A percentile compares a stretch with the other conserved stretches of the same genome.
Evolutionary conservation across 2,113 vertebrate species (phyloP).

Genomic region (Chionis minor): DNA sequence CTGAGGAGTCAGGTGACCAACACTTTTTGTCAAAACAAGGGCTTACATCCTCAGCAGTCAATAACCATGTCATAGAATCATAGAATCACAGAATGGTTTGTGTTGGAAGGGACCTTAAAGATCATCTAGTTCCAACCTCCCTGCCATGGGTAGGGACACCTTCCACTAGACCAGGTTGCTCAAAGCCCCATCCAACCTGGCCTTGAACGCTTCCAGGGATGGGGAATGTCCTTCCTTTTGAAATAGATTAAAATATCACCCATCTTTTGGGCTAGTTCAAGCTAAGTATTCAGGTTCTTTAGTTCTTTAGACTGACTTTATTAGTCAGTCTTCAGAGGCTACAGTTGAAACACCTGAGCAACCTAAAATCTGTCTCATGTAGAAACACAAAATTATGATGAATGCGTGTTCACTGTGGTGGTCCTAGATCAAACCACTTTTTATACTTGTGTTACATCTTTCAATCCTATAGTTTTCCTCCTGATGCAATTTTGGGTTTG

Average conservation of each 20-base stretch:
- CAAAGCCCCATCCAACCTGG: background rate
- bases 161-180: background rate
- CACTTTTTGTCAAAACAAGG: background rate
- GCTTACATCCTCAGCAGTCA: background rate
- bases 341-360: background rate
- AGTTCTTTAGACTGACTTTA: too few relatives aligned
- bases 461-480: background rate
- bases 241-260: background rate
- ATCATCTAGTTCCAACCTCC: background rate
- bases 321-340: background rate
- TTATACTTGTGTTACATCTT: background rate
- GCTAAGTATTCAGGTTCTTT: background rate
- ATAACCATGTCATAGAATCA: background rate
- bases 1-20: background rate
- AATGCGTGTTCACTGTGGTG: rapidly evolving
- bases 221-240: background rate
- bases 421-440: background rate
- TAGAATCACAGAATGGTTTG: background rate
- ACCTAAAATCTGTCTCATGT: background rate
- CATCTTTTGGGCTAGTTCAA: background rate
- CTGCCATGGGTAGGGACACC: background rate
- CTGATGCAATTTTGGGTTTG: background rate
- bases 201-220: background rate
- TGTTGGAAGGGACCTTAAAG: background rate
- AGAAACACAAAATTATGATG: background rate